Percentiles rank a stretch among this genome's conserved stretches.
Evolutionary conservation across 2,113 vertebrate genomes (phyloP).

Genomic region (Hippocampus comes): DNA sequence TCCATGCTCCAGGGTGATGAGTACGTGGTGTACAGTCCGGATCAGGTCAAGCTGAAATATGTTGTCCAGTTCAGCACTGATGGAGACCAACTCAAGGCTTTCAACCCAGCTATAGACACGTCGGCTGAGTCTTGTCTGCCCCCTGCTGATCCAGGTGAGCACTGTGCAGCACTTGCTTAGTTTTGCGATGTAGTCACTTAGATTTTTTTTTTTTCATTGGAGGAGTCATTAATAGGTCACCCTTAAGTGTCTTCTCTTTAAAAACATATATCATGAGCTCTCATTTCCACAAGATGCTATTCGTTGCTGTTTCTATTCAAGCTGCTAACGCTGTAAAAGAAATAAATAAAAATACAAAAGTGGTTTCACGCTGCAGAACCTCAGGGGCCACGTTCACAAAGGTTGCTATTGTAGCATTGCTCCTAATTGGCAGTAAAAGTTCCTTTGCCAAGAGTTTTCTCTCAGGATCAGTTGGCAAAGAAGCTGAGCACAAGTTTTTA

Average conservation of each 20-base stretch:
- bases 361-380: not conserved
- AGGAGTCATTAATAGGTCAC: not conserved
- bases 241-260: not conserved
- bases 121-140: not conserved
- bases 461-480: slow-evolving; percentile 7
- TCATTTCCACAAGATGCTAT: not conserved
- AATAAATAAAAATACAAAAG: not conserved
- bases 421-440: slow-evolving; percentile 8
- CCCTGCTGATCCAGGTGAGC: slow-evolving; percentile 33
- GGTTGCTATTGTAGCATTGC: not conserved
- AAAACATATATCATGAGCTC: not conserved
- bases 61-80: slow-evolving; percentile 74
- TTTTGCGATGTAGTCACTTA: not conserved
- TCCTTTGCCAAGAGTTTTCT: slow-evolving; percentile 6
- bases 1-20: slow-evolving; percentile 77
- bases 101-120: slow-evolving; percentile 51
- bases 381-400: not conserved
- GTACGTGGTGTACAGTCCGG: slow-evolving; percentile 82
- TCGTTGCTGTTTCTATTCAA: not conserved
- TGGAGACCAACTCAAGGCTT: slow-evolving; percentile 70
- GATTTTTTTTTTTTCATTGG: not conserved
- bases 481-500: slow-evolving; percentile 6
- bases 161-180: not conserved
- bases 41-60: slow-evolving; percentile 82
- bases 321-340: not conserved